phyloP scores from a whole-genome alignment of 2,113 vertebrate species.

The Macaca mulatta region DNA sequence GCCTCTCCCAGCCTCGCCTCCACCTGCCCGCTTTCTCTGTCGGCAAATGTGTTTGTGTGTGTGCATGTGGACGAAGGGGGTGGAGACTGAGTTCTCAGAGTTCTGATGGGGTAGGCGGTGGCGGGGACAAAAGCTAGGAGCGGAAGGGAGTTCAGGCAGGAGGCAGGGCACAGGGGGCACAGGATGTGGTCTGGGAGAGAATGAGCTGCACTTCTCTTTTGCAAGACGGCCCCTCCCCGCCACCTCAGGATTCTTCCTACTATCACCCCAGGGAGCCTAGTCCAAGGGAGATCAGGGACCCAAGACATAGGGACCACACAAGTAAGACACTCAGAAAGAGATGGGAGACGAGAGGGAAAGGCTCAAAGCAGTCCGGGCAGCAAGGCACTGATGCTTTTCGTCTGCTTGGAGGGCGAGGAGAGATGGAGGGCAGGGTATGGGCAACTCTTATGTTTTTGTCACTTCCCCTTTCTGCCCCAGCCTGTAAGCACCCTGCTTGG shows the following conservation, averaged over 20 bases:
- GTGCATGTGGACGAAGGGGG: neutral
- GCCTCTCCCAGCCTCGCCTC: neutral
- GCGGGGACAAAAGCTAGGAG: conserved; percentile 12
- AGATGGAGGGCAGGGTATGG: neutral
- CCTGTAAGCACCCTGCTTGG: neutral
- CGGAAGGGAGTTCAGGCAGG: conserved; percentile 58
- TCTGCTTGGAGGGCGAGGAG: neutral
- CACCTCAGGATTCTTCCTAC: neutral
- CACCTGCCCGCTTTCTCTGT: neutral
- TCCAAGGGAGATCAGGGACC: neutral
- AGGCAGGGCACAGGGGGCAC: conserved; percentile 62
- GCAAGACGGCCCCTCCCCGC: conserved; percentile 55
- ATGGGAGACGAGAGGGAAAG: neutral
- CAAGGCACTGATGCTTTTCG: neutral
- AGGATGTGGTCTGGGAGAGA: conserved; percentile 76
- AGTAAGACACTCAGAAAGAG: neutral
- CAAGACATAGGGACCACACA: neutral
- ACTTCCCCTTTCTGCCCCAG: conserved; percentile 52
- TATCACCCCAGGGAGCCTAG: neutral
- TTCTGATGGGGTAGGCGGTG: neutral
- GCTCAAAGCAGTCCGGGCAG: neutral
- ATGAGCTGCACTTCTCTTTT: conserved; percentile 74
- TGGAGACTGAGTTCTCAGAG: neutral
- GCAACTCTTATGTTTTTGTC: neutral
- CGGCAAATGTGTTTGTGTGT: neutral